Evolutionary conservation across 2,113 vertebrate species (phyloP).

Genomic region (Seriola rivoliana): DNA sequence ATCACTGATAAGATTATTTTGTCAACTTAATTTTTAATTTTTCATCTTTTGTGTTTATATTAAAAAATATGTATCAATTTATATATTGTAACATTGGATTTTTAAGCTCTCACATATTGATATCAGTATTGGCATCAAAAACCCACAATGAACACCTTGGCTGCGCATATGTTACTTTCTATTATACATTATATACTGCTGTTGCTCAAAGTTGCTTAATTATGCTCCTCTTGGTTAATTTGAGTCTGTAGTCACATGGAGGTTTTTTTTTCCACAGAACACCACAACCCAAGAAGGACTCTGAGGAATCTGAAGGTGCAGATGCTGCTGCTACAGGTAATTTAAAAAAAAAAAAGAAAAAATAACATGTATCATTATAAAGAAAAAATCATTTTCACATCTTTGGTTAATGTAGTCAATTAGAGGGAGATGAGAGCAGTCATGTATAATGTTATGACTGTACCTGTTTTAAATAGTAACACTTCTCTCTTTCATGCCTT

Average conservation of each 20-base stretch:
- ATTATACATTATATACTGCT: not conserved
- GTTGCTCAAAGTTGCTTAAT: not conserved
- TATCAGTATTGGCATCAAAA: no score
- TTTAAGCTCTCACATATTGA: no score
- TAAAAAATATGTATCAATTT: no score
- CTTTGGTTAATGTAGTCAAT: not conserved
- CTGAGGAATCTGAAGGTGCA: constrained; percentile 29
- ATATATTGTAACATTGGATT: no score
- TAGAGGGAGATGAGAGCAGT: not conserved
- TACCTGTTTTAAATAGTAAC: no score
- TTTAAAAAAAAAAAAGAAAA: no score
- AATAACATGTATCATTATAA: not conserved
- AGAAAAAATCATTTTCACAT: not conserved
- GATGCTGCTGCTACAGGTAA: constrained; percentile 56
- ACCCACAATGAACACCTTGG: not conserved
- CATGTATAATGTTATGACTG: not conserved
- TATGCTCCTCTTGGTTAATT: not conserved
- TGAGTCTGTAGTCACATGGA: not conserved
- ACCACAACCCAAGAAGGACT: constrained; percentile 6
- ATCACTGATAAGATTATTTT: no score
- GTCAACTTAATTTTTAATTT: no score
- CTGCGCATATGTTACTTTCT: not conserved
- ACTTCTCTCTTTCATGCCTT: not conserved
- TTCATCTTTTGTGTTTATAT: no score
- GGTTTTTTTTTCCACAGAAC: constrained; percentile 50